These are phyloP conservation scores for Bathynomus jamesi DNA, from an alignment of 1,140 invertebrate genomes.

Conservation along the genomic window DNA sequence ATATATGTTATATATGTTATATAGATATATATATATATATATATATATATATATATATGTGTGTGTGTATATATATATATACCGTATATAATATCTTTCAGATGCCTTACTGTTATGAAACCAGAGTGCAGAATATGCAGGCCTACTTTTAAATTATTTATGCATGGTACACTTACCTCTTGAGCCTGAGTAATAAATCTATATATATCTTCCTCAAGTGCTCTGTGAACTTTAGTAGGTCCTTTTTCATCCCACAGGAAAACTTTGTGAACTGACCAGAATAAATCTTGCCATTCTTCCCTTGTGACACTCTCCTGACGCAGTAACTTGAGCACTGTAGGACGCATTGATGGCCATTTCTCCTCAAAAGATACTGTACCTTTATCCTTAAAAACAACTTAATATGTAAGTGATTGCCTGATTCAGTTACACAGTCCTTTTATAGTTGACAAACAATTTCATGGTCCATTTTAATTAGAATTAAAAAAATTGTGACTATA, in stretches of 20 bases:
- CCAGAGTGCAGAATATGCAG: no score
- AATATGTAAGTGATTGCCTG: no score
- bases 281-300: slow-evolving; percentile 93
- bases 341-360: slow-evolving; percentile 90
- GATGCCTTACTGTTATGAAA: no score
- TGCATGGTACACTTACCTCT: slow-evolving; percentile 43
- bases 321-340: slow-evolving; percentile 82
- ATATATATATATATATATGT: neutral
- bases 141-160: no score
- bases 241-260: slow-evolving; percentile 96
- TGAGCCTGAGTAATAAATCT: slow-evolving; percentile 92
- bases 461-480: no score
- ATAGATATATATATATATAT: no score
- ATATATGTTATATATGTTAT: no score
- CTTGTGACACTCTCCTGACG: slow-evolving; percentile 89
- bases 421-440: no score
- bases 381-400: slow-evolving; percentile 23
- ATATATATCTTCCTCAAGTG: slow-evolving; percentile 84
- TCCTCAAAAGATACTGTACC: slow-evolving; percentile 53
- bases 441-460: no score
- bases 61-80: no score
- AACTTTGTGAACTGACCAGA: slow-evolving; percentile 88
- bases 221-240: slow-evolving; percentile 73
- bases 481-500: no score
- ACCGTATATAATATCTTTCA: no score